These are phyloP conservation scores for Frankliniella intonsa DNA, from an alignment of 2,888 invertebrate genomes.

Conservation along the genomic window DNA sequence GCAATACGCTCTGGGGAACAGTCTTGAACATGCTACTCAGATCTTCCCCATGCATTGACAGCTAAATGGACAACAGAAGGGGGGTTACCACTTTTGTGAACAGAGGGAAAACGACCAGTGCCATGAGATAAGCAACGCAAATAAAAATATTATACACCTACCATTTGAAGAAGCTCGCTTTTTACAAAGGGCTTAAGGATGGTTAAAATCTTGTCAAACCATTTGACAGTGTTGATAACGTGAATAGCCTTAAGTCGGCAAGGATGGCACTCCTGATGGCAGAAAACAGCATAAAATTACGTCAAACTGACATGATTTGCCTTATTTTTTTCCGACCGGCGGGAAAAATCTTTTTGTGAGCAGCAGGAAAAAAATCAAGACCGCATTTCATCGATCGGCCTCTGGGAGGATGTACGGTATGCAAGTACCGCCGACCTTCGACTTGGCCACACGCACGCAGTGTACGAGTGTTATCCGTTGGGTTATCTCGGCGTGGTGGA, in stretches of 20 bases:
- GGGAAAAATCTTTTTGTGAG: no score
- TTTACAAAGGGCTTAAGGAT: conserved; percentile 42
- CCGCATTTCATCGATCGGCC: no score
- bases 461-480: no score
- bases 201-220: conserved; percentile 41
- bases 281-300: no score
- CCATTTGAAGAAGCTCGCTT: conserved; percentile 41
- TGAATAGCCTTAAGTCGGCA: conserved; percentile 42
- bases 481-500: no score
- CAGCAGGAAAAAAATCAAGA: no score
- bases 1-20: conserved; percentile 40
- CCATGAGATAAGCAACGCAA: neutral
- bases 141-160: conserved; percentile 30
- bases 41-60: conserved; percentile 40
- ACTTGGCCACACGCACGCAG: no score
- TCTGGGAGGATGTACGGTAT: no score
- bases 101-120: neutral
- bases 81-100: neutral
- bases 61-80: conserved; percentile 37
- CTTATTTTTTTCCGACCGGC: no score
- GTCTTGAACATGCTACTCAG: conserved; percentile 39
- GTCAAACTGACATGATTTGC: no score
- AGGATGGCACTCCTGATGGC: conserved; percentile 42
- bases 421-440: no score
- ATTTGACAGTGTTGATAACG: conserved; percentile 42